Evolutionary conservation across 1,140 invertebrate genomes (phyloP), one percentile per base, ranked within the genome.

Genomic region (Drosophila malerkotliana): DNA sequence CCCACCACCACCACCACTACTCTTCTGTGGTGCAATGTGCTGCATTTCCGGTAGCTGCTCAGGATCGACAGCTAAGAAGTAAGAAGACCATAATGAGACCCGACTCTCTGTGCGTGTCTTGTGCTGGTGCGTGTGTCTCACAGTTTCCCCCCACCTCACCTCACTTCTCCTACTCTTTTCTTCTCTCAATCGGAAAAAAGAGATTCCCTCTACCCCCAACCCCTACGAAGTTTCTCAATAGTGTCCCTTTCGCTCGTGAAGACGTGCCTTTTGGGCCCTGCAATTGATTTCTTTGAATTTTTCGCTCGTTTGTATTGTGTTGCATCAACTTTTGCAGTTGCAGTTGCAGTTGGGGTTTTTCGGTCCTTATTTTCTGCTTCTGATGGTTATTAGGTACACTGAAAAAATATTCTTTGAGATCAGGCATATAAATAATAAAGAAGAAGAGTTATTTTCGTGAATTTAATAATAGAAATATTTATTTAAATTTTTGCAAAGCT

Each of bases 221-320:
- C 21, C 32, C 8, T 44, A 21, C 26, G 5, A 34, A 14, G 5
- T 30, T 6, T 44, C 37, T 44, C 60, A 15, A 28, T 56, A 21
- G 57, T 61, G 26, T n/a, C 49, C 45, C 30, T 32, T 37, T 37
- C 10, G 34, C 34, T n/a, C 45, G 44, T 32, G 58, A 28, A 66
- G 77, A 87, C 81, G 82, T 85, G 82, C 72, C 82, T 81, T 81
- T 87, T 87, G 74, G 78, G 49, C 66, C 77, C 68, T 68, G 82
- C 82, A 85, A 85, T 85, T 85, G 82, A 87, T 85, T 85, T 85
- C 82, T 82, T 63, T 85, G 82, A 81, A 85, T 79, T 85, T 81
- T 83, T 81, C 69, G 73, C 66, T 81, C 64, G 66, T 72, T 87
- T 78, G 69, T 75, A 72, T 78, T 75, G 79, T 82, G 64, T 37